Base-by-base conservation (phyloP, 2,888 invertebrate genomes). In the Venusia cambrica region DNA sequence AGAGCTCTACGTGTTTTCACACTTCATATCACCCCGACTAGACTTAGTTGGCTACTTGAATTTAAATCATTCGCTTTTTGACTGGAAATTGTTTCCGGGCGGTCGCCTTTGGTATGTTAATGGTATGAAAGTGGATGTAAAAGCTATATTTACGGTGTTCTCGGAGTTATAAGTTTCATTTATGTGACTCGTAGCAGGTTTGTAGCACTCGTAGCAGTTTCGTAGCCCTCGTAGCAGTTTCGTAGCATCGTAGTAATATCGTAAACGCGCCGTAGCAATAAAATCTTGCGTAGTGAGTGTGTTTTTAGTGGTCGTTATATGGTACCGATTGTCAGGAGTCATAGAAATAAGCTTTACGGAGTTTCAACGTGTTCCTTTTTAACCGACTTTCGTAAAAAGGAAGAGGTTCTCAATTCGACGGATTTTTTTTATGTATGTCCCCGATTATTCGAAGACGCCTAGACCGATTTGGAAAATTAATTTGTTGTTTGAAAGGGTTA, bases 1-100 rank as follows among this genome's bases (percentile, higher is more conserved):
- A 57, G 56, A 50, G 49, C 39, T 45, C 51, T 57, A 53, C 52
- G 55, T 52, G 48, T 61, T 61, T 61, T 57, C 56, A 56, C 57
- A 49, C 48, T 50, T 55, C 53, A 54, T 50, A 49, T 48, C 38
- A 59, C 49, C 42, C 45, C 24, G 40, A 38, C 50, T 53, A 46
- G 46, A 42, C n/a, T n/a, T n/a, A n/a, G n/a, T 44, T 42, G 46
- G 41, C 40, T 48, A 43, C 36, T 56, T 51, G 45, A 45, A 56
- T 54, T 9, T 27, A 57, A 58, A 59, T 56, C 53, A 57, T 41
- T 46, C 17, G 27, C 18, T 49, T 43, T 39, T 31, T 36, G 27
- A 45, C 25, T 37, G 31, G 33, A 32, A 39, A 38, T 37, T 25
- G 27, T 32, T 38, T 27, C 26, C 32, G 37, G 24, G 16, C 30